Evolutionary conservation across 2,797 vertebrate genomes (phyloP).

Genomic region (Synanceia verrucosa): DNA sequence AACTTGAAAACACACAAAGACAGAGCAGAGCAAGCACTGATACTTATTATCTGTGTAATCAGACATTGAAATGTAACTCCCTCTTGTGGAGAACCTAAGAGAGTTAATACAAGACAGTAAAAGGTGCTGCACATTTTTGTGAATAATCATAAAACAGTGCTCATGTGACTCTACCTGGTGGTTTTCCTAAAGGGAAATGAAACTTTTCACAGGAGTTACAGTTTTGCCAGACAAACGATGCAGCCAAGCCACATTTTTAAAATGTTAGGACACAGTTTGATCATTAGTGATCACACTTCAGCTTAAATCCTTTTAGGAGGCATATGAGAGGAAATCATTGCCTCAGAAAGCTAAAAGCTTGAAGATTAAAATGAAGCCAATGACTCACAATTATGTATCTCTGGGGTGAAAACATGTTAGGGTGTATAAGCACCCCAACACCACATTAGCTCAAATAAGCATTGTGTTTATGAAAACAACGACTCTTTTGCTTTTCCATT

Average conservation of each 20-base stretch:
- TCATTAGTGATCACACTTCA: neutral
- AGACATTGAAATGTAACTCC: neutral
- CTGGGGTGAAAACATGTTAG: neutral
- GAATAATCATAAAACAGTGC: neutral
- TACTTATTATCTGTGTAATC: neutral
- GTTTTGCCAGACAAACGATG: neutral
- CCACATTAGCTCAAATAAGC: too few species aligned
- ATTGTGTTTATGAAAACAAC: too few species aligned
- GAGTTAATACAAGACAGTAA: neutral
- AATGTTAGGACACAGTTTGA: neutral
- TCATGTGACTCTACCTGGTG: conserved; percentile 2
- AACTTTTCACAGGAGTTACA: neutral
- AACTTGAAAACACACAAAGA: neutral
- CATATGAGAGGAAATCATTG: neutral
- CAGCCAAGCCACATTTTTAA: neutral
- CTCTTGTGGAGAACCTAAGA: conserved; percentile 5
- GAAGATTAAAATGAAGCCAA: neutral
- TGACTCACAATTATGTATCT: neutral
- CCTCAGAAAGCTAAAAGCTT: neutral
- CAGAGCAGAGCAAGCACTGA: neutral
- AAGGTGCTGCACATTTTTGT: neutral
- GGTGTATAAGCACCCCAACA: too few species aligned
- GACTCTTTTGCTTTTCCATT: too few species aligned
- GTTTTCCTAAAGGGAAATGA: neutral
- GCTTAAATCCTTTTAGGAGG: neutral